phyloP scores from a whole-genome alignment of 2,888 invertebrate genomes.

The Gastracanthus pulcherrimus region DNA sequence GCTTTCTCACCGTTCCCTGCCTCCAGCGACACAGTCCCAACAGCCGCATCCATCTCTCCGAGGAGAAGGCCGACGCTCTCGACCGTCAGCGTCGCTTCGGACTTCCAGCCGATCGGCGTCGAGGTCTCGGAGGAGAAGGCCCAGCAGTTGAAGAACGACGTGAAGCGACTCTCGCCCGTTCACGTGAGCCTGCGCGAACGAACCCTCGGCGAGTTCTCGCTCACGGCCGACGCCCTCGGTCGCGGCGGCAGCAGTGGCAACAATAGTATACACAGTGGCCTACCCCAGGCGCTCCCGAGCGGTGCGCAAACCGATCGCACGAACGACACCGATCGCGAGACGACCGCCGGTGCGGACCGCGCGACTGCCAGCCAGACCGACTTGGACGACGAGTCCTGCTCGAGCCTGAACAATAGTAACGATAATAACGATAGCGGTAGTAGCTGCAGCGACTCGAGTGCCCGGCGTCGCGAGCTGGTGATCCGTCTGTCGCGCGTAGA shows the following conservation, averaged over 20 bases:
- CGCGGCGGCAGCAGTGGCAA: conserved; percentile 30
- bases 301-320: too few relatives aligned
- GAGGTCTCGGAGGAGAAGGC: conserved; percentile 73
- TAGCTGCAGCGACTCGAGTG: not conserved
- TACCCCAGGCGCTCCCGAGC: too few relatives aligned
- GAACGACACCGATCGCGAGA: too few relatives aligned
- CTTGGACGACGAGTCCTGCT: not conserved
- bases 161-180: conserved; percentile 73
- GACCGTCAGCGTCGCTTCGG: conserved; percentile 60
- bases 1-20: too few relatives aligned
- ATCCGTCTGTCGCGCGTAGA: conserved; percentile 68
- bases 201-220: conserved; percentile 73
- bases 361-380: not conserved
- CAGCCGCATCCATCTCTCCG: not conserved
- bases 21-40: not conserved
- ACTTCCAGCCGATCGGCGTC: conserved; percentile 72
- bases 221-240: conserved; percentile 65
- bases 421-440: not conserved
- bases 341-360: too few relatives aligned
- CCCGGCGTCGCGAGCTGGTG: conserved; percentile 55
- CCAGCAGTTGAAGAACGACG: conserved; percentile 71
- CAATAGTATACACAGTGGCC: too few relatives aligned
- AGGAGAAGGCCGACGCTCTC: conserved; percentile 44
- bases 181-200: conserved; percentile 73
- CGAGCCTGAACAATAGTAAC: not conserved